Evolutionary conservation across 2,113 vertebrate species (phyloP).

Genomic region (Girardinichthys multiradiatus): DNA sequence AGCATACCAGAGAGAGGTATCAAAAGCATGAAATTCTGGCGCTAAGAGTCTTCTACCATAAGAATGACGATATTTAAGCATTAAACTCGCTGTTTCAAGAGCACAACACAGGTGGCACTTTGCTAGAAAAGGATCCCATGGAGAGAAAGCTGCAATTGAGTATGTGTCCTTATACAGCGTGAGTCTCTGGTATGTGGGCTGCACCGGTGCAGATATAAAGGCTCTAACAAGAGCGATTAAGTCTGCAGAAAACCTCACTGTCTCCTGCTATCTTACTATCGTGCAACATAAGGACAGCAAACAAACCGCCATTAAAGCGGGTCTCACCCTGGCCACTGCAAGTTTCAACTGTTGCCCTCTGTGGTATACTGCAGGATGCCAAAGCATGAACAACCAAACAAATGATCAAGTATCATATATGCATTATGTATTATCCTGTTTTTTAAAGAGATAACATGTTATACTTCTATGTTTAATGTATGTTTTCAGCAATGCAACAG

Average conservation of each 20-base stretch:
- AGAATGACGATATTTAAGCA: background rate
- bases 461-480: too few species aligned
- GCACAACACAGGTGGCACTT: background rate
- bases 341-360: too few species aligned
- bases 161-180: background rate
- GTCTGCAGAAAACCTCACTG: background rate
- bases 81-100: too few species aligned
- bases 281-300: background rate
- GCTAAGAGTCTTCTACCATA: background rate
- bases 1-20: background rate
- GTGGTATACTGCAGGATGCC: too few species aligned
- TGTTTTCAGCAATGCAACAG: too few species aligned
- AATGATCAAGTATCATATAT: background rate
- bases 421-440: background rate
- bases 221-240: background rate
- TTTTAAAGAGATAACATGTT: too few species aligned
- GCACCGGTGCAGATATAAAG: background rate
- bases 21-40: constrained; percentile 7
- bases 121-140: background rate
- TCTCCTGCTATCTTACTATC: background rate
- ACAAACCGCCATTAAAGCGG: background rate
- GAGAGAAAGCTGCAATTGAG: background rate
- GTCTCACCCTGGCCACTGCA: background rate
- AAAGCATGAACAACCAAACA: background rate
- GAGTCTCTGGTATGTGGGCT: background rate